Evolutionary conservation across 2,797 vertebrate species (phyloP).

Genomic region (Bovichtus diacanthus): DNA sequence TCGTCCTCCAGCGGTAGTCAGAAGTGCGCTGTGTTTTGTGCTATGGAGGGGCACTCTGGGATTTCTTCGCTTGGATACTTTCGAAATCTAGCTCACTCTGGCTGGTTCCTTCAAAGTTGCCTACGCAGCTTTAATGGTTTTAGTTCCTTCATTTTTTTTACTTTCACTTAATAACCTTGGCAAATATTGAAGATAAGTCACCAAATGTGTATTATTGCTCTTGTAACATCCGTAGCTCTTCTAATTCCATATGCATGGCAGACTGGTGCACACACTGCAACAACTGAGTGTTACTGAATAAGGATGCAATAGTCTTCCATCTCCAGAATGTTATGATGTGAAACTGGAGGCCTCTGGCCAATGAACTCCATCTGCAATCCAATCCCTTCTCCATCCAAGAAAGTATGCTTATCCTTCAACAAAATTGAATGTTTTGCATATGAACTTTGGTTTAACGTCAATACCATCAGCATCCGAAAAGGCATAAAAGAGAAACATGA

Average conservation of each 20-base stretch:
- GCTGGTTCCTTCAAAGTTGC: no score
- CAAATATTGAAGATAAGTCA: background rate
- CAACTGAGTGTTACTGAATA: slow-evolving; percentile 39
- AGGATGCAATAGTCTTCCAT: slow-evolving; percentile 45
- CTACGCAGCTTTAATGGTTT: background rate
- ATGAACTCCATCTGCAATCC: slow-evolving; percentile 71
- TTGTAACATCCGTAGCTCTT: background rate
- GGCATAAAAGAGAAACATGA: slow-evolving; percentile 83
- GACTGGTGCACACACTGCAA: slow-evolving; percentile 10
- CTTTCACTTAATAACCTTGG: background rate
- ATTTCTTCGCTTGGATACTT: no score
- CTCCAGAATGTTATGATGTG: slow-evolving; percentile 62
- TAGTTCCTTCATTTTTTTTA: background rate
- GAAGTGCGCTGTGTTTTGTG: no score
- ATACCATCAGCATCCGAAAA: slow-evolving; percentile 80
- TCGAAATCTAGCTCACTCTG: no score
- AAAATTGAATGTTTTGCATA: slow-evolving; percentile 74
- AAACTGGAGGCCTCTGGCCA: slow-evolving; percentile 64
- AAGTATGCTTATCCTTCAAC: slow-evolving; percentile 71
- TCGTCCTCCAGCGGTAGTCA: no score
- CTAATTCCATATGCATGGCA: slow-evolving; percentile 16
- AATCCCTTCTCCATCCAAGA: slow-evolving; percentile 66
- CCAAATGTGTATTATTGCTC: background rate
- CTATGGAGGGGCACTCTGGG: no score
- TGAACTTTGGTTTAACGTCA: slow-evolving; percentile 75